These are phyloP conservation scores for Deilephila elpenor DNA, from an alignment of 2,888 invertebrate genomes.

Conservation along the genomic window DNA sequence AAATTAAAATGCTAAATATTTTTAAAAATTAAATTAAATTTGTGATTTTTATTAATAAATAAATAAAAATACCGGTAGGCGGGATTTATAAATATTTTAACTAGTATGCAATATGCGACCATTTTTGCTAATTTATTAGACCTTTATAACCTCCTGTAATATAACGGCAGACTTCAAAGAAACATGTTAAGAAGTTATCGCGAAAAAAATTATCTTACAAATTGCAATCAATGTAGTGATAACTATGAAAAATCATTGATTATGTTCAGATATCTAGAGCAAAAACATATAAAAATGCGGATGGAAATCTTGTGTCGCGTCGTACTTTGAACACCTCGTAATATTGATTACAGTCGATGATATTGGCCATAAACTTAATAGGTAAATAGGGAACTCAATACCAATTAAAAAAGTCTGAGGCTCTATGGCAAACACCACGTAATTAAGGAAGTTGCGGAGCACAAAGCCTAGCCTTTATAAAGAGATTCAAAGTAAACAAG, in stretches of 20 bases:
- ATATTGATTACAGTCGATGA: too few species aligned
- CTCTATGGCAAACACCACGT: neutral
- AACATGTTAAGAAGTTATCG: neutral
- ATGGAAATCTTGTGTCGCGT: too few species aligned
- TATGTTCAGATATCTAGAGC: neutral
- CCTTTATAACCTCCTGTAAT: too few species aligned
- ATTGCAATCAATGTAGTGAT: neutral
- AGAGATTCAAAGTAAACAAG: neutral
- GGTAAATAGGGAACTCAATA: neutral
- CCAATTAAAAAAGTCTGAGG: neutral
- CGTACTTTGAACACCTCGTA: too few species aligned
- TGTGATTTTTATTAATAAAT: too few species aligned
- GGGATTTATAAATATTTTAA: too few species aligned
- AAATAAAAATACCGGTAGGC: neutral
- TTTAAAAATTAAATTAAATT: too few species aligned
- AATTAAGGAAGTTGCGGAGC: neutral
- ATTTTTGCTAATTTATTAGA: neutral
- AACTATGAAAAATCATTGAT: neutral
- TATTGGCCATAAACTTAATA: neutral
- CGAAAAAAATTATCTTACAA: constrained; percentile 6
- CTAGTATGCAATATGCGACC: neutral
- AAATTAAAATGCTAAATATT: too few species aligned
- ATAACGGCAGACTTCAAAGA: too few species aligned
- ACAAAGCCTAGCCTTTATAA: neutral
- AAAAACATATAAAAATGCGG: neutral